These are phyloP conservation scores for Leguminivora glycinivorella DNA, from an alignment of 1,140 invertebrate species.

Conservation along the genomic window DNA sequence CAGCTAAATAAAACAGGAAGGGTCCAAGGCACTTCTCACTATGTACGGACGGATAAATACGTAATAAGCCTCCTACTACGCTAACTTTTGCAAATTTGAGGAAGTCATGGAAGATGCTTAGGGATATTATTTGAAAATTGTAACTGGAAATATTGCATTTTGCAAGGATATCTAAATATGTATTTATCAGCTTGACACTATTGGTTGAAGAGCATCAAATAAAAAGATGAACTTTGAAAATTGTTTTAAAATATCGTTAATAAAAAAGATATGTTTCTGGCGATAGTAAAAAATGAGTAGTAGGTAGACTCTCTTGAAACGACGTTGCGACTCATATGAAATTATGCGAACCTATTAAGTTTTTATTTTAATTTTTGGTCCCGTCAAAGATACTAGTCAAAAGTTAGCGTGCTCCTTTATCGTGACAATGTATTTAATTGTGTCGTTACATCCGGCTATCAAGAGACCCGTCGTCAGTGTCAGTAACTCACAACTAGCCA, in stretches of 20 bases:
- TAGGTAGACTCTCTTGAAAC: no score
- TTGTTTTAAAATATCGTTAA: no score
- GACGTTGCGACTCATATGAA: no score
- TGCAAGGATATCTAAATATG: no score
- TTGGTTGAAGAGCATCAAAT: no score
- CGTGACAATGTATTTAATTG: neutral
- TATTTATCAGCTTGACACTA: no score
- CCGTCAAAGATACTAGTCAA: neutral
- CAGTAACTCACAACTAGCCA: constrained; percentile 1
- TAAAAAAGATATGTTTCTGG: no score
- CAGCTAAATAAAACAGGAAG: constrained; percentile 22
- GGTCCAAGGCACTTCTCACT: constrained; percentile 14
- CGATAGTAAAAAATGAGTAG: no score
- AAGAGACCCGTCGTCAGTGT: constrained; percentile 3
- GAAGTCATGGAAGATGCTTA: neutral
- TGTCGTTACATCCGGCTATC: constrained; percentile 6
- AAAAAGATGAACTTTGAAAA: no score
- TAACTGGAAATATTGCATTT: neutral
- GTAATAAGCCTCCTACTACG: constrained; percentile 24
- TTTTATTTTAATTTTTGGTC: neutral
- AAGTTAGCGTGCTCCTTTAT: neutral
- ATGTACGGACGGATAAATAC: constrained; percentile 11
- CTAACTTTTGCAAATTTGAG: neutral
- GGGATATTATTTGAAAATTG: neutral
- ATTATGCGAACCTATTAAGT: neutral